Evolutionary conservation across 2,888 invertebrate species (phyloP), one percentile per base, ranked within the genome.

Genomic region (Ganaspis brasiliensis): DNA sequence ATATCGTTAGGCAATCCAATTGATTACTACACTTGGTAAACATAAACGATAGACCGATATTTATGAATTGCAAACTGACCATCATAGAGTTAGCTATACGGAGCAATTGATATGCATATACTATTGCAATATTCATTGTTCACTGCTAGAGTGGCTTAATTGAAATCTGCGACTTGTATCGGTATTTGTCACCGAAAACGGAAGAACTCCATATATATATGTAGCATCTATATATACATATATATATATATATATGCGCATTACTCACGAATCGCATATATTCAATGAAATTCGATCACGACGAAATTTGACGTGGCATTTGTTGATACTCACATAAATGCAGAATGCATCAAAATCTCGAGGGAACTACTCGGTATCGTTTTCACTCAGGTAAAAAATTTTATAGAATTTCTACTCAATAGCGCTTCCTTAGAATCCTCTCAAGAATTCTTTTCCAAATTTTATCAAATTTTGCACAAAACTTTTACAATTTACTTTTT

Each of bases 51-150:
- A 67, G n/a, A 24, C 26, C 10, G 67, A 67, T 45, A 67, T 67
- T 45, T 49, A 67, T 67, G 45, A 45, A 67, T 67, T 67, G 45
- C 67, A 67, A 67, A 67, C 67, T 45, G 24, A 45, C 67, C 26
- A 67, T 67, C n/a, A 67, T 67, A 40, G 16, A 45, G 24, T 67
- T 45, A 45, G 67, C 26, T 9, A 1, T 21, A 21, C 45, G 40
- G 45, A 40, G 24, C 24, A 21, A 45, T 67, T 67, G 67, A 67
- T 67, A 67, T 67, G 67, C 67, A 49, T 45, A 67, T 67, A 67
- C 45, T 67, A 45, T n/a, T 67, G 67, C 45, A 40, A 67, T 67
- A 67, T 67, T 67, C 67, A 67, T 67, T 45, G 67, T 67, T 24
- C 67, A 45, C 45, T 67, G n/a, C 24, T 26, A 67, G 9, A 26